Percentiles rank a stretch among this genome's conserved stretches.
These are phyloP conservation scores for Clitarchus hookeri DNA, from an alignment of 2,888 invertebrate species.

Conservation along the genomic window DNA sequence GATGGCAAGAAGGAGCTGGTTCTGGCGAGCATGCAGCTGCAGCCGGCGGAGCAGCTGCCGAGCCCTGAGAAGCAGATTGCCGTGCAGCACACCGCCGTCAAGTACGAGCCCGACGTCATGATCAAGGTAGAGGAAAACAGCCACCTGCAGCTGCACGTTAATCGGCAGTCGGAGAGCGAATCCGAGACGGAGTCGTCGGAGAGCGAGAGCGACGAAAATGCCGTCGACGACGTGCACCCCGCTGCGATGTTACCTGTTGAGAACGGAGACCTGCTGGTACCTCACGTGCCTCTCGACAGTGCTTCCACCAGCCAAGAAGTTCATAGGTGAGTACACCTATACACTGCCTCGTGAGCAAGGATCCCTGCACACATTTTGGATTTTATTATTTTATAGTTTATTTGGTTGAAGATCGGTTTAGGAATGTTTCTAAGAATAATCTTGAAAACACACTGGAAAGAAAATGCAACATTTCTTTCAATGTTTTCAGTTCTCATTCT, in stretches of 20 bases:
- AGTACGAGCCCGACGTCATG: conserved; percentile 38
- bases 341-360: too few relatives aligned
- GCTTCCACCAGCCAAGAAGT: neutral
- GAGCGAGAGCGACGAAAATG: conserved; percentile 43
- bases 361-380: too few relatives aligned
- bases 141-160: neutral
- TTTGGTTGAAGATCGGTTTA: too few relatives aligned
- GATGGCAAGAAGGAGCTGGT: too few relatives aligned
- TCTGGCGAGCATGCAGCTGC: too few relatives aligned
- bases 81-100: conserved; percentile 19
- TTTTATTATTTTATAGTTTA: too few relatives aligned
- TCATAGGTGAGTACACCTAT: neutral
- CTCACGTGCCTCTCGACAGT: neutral
- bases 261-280: neutral
- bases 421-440: too few relatives aligned
- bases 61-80: neutral
- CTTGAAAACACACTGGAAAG: too few relatives aligned
- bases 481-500: too few relatives aligned
- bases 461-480: too few relatives aligned
- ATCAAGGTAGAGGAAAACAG: conserved; percentile 39
- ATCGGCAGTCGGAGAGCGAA: conserved; percentile 43
- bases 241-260: neutral
- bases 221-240: neutral
- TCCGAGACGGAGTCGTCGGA: conserved; percentile 48
- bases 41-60: too few relatives aligned